Evolutionary conservation across 2,797 vertebrate species (phyloP).

Genomic region (Xenops minutus): DNA sequence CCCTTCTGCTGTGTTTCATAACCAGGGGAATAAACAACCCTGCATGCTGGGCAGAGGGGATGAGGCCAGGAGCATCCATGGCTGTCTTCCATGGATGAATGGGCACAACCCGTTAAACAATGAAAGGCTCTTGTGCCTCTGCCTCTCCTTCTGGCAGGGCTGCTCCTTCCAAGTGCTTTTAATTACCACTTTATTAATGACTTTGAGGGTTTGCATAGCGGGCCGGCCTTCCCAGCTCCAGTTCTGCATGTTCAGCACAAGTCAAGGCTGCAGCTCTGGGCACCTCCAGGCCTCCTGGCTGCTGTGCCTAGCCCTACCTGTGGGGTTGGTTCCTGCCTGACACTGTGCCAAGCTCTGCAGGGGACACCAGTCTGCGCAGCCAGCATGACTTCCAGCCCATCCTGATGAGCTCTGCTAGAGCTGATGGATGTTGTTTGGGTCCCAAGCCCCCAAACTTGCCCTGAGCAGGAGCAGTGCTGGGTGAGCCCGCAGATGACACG

Average conservation of each 20-base stretch:
- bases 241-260: neutral
- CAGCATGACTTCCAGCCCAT: neutral
- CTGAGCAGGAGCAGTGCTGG: neutral
- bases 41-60: neutral
- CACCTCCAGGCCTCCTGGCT: neutral
- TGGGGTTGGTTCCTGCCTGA: neutral
- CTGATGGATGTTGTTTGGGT: rapidly evolving
- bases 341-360: neutral
- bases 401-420: neutral
- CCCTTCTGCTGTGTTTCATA: neutral
- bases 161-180: constrained; percentile 56
- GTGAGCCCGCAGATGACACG: rapidly evolving
- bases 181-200: constrained; percentile 41
- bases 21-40: neutral
- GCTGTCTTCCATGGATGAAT: constrained; percentile 20
- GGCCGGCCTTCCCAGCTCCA: neutral
- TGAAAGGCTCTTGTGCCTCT: constrained; percentile 23
- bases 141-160: constrained; percentile 46
- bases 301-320: neutral
- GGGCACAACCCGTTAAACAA: constrained; percentile 36
- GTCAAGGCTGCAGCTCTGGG: neutral
- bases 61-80: neutral
- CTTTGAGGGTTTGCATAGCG: neutral
- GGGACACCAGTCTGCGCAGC: neutral
- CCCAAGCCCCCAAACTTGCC: neutral